Evolutionary conservation across 2,113 vertebrate genomes (phyloP).

Genomic region (Chloropsis cyanopogon): DNA sequence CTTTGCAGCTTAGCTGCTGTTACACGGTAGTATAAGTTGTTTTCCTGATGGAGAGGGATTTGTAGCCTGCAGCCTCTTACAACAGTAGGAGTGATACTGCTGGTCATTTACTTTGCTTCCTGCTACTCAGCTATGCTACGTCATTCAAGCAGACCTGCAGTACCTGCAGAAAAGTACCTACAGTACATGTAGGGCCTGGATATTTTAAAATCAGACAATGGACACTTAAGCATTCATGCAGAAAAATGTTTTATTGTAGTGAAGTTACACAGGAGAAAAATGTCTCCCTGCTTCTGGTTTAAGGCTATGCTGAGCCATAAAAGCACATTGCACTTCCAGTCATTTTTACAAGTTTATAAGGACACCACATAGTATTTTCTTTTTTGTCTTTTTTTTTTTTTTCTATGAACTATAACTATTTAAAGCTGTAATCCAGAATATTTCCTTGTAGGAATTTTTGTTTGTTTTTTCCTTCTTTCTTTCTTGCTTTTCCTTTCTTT

Average conservation of each 20-base stretch:
- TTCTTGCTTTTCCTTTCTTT: neutral
- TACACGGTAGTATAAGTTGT: neutral
- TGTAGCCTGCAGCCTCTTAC: neutral
- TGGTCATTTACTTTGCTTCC: neutral
- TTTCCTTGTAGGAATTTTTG: neutral
- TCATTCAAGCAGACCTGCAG: neutral
- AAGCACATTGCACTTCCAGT: slow-evolving; percentile 31
- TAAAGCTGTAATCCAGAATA: neutral
- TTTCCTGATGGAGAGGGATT: neutral
- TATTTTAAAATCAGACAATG: neutral
- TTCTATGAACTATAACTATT: neutral
- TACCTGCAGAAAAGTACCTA: neutral
- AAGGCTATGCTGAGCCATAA: neutral
- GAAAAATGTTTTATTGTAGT: slow-evolving; percentile 86
- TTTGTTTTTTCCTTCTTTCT: neutral
- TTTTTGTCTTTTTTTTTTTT: neutral
- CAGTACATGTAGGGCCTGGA: neutral
- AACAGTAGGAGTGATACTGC: neutral
- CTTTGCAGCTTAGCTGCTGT: neutral
- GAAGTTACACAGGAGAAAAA: slow-evolving; percentile 49
- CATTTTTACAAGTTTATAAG: neutral
- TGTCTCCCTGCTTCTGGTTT: neutral
- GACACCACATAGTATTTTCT: neutral
- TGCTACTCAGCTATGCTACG: neutral
- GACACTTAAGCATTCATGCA: neutral